A percentile compares a stretch with the other conserved stretches of the same genome.
These are phyloP conservation scores for Nettapus auritus DNA, from an alignment of 2,113 vertebrate species.

Conservation along the genomic window DNA sequence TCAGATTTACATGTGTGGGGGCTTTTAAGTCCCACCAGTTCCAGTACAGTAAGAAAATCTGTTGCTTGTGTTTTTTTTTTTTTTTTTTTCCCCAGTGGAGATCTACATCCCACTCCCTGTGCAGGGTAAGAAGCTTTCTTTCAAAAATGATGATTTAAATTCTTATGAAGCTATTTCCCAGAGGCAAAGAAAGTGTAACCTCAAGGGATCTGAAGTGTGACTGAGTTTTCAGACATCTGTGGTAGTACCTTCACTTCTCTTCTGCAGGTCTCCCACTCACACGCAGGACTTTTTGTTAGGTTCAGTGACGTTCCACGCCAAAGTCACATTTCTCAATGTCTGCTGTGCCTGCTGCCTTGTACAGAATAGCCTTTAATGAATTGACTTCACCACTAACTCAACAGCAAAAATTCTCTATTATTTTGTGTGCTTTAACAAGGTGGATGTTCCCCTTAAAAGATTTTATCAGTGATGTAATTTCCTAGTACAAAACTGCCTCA, in stretches of 20 bases:
- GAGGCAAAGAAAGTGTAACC: background rate
- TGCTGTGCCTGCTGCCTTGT: background rate
- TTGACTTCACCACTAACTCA: background rate
- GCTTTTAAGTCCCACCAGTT: background rate
- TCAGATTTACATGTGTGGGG: background rate
- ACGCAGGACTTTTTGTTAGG: background rate
- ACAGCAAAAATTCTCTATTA: background rate
- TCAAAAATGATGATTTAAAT: background rate
- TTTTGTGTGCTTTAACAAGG: background rate
- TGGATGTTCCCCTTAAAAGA: slow-evolving; percentile 14
- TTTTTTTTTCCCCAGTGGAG: background rate
- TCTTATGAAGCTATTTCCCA: background rate
- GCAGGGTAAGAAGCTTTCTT: background rate
- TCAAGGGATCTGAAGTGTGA: background rate
- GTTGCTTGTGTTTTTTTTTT: background rate
- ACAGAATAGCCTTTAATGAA: background rate
- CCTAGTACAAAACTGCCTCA: slow-evolving; percentile 35
- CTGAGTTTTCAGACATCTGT: background rate
- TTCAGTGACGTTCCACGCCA: background rate
- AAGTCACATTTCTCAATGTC: background rate
- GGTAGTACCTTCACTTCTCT: background rate
- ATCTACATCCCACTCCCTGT: background rate
- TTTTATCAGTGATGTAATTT: slow-evolving; percentile 59
- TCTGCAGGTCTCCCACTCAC: background rate
- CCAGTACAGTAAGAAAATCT: background rate